phyloP scores from a whole-genome alignment of 1,140 invertebrate genomes.

The Arion vulgaris region DNA sequence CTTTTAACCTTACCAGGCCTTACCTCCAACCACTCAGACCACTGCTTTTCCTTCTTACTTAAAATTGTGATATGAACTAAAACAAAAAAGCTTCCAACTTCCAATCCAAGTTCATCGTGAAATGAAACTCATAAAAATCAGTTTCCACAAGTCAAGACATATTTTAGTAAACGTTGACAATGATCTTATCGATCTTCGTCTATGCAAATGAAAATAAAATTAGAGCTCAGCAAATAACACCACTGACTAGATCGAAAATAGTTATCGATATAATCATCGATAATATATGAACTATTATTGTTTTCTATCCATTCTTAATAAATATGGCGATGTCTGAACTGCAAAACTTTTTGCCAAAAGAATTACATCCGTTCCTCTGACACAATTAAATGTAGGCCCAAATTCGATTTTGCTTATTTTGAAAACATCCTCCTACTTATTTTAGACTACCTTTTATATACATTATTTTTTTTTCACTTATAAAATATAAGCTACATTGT shows the following conservation, averaged over 20 bases:
- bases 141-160: neutral
- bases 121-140: neutral
- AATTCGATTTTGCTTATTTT: too few species aligned
- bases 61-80: too few species aligned
- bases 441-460: too few species aligned
- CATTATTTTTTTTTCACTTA: too few species aligned
- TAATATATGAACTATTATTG: neutral
- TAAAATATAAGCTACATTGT: too few species aligned
- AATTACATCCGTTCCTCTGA: neutral
- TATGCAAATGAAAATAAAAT: neutral
- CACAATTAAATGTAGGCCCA: neutral
- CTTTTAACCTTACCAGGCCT: too few species aligned
- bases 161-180: neutral
- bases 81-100: too few species aligned
- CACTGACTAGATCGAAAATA: neutral
- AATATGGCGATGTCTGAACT: conserved; percentile 9
- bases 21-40: too few species aligned
- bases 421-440: too few species aligned
- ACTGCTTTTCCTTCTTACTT: too few species aligned
- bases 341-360: neutral
- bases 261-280: too few species aligned
- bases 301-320: neutral
- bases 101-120: too few species aligned
- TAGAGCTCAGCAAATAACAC: neutral
- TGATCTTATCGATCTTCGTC: neutral